phyloP scores from a whole-genome alignment of 2,797 vertebrate species.

The Crotalus adamanteus region DNA sequence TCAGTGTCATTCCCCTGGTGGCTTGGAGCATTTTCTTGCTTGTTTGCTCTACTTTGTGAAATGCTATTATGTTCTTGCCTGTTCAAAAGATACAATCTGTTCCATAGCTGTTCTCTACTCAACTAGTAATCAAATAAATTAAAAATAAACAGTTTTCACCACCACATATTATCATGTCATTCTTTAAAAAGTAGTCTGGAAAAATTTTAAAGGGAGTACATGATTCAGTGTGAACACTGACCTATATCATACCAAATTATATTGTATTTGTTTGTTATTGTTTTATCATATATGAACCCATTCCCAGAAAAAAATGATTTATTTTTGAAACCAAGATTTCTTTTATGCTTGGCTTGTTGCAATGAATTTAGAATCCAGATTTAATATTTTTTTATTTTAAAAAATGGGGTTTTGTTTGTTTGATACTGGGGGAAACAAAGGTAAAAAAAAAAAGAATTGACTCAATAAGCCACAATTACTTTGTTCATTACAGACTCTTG shows the following conservation, averaged over 20 bases:
- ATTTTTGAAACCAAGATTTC: neutral
- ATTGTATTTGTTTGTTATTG: neutral
- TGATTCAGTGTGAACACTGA: neutral
- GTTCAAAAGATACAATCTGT: constrained; percentile 51
- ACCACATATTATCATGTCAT: constrained; percentile 17
- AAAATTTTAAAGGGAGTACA: neutral
- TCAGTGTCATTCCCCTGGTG: constrained; percentile 31
- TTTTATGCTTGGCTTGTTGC: neutral
- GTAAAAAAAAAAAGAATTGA: neutral
- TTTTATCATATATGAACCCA: neutral
- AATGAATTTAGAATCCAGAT: neutral
- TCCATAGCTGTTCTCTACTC: constrained; percentile 41
- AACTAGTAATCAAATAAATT: constrained; percentile 46
- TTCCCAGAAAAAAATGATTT: neutral
- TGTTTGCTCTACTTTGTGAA: constrained; percentile 55
- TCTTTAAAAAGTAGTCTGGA: neutral
- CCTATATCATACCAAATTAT: neutral
- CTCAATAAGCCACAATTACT: neutral
- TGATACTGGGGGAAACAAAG: neutral
- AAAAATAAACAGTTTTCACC: constrained; percentile 42
- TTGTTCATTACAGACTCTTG: neutral
- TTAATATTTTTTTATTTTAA: neutral
- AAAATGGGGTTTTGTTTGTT: neutral
- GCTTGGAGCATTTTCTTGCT: constrained; percentile 29
- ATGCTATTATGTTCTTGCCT: constrained; percentile 1